These are phyloP conservation scores for Indicator maculatus DNA, from an alignment of 2,113 vertebrate species.

Conservation along the genomic window DNA sequence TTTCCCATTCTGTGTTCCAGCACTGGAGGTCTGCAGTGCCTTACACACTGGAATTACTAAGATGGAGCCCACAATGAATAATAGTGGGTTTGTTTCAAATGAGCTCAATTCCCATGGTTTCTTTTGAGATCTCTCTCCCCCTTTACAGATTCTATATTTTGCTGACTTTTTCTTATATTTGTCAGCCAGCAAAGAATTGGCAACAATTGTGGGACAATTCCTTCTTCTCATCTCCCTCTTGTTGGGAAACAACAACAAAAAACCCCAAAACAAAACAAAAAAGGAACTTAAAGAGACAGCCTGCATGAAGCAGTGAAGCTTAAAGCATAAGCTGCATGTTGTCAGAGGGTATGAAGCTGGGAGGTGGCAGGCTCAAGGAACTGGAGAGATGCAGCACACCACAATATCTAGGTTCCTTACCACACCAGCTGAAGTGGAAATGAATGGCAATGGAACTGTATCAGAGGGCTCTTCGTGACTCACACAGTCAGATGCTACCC, in stretches of 20 bases:
- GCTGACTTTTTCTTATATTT: conserved; percentile 44
- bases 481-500: neutral
- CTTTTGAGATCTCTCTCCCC: neutral
- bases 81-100: conserved; percentile 27
- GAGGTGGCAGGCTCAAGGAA: neutral
- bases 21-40: neutral
- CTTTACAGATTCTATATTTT: conserved; percentile 45
- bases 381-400: neutral
- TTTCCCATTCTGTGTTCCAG: conserved; percentile 9
- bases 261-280: neutral
- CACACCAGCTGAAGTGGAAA: neutral
- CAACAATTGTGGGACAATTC: conserved; percentile 47
- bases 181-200: conserved; percentile 28
- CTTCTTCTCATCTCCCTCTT: neutral
- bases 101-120: conserved; percentile 42
- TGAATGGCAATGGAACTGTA: neutral
- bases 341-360: neutral
- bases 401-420: neutral
- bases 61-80: neutral
- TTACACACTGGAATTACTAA: neutral
- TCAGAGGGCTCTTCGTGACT: neutral
- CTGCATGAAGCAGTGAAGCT: neutral
- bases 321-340: neutral
- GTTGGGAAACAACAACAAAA: neutral
- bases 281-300: conserved; percentile 22